Conservation (phyloP, 2,113 vertebrate genomes). For the Phalacrocorax aristotelis region DNA sequence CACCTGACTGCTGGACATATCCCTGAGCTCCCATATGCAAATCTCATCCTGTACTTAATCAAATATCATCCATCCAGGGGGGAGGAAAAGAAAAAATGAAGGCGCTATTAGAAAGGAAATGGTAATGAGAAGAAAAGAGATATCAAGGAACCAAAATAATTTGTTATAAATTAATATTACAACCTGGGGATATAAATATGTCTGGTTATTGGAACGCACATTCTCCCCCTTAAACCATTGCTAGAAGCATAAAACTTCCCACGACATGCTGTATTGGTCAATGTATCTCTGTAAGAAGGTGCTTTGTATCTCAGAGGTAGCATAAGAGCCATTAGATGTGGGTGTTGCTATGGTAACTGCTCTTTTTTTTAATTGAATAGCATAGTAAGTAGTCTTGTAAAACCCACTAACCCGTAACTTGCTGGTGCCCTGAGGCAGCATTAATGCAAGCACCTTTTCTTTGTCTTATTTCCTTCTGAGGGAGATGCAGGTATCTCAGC, state of each 20-base stretch:
- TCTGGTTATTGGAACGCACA: slow-evolving; percentile 54
- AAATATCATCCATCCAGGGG: slow-evolving; percentile 8
- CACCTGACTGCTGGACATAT: slow-evolving; percentile 7
- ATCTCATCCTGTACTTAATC: slow-evolving; percentile 31
- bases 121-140: slow-evolving; percentile 50
- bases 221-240: slow-evolving; percentile 59
- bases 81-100: neutral
- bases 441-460: slow-evolving; percentile 76
- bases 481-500: slow-evolving; percentile 45
- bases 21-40: slow-evolving; percentile 30
- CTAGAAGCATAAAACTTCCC: slow-evolving; percentile 69
- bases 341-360: slow-evolving; percentile 78
- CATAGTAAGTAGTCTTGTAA: slow-evolving; percentile 80
- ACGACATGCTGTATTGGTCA: slow-evolving; percentile 75
- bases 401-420: slow-evolving; percentile 80
- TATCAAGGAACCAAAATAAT: slow-evolving; percentile 55
- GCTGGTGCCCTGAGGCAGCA: slow-evolving; percentile 68
- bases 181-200: slow-evolving; percentile 59
- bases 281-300: slow-evolving; percentile 76
- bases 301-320: slow-evolving; percentile 79
- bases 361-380: slow-evolving; percentile 77
- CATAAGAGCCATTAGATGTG: slow-evolving; percentile 77
- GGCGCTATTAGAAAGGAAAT: slow-evolving; percentile 46
- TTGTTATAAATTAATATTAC: slow-evolving; percentile 63
- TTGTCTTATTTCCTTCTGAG: slow-evolving; percentile 63